Percentiles rank a stretch among this genome's conserved stretches.
Evolutionary conservation across 2,113 vertebrate species (phyloP).

Genomic region (Archocentrus centrarchus): DNA sequence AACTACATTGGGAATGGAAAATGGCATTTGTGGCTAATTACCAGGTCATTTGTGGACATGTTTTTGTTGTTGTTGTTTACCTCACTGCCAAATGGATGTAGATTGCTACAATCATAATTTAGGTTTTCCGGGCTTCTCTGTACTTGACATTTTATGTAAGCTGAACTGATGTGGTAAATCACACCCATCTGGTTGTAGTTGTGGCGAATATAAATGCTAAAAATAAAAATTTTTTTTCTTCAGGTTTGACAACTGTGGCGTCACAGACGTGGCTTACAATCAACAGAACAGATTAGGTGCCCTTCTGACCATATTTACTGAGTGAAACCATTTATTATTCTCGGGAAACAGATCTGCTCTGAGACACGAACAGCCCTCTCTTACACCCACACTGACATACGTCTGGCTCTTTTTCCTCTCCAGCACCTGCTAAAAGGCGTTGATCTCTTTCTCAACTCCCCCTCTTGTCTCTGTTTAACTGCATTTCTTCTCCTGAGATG

Average conservation of each 20-base stretch:
- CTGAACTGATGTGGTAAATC: constrained; percentile 15
- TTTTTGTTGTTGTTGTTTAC: neutral
- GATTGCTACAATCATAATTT: neutral
- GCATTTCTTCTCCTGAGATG: constrained; percentile 4
- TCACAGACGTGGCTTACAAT: neutral
- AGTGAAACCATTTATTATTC: neutral
- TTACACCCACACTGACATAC: constrained; percentile 28
- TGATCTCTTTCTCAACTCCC: constrained; percentile 24
- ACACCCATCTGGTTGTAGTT: neutral
- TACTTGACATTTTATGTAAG: neutral
- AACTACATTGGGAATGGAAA: neutral
- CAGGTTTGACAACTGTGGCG: constrained; percentile 5
- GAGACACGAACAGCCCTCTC: constrained; percentile 2
- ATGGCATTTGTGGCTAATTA: neutral
- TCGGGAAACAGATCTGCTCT: constrained; percentile 8
- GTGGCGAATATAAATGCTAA: constrained; percentile 2
- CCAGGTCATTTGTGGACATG: neutral
- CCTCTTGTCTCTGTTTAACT: constrained; percentile 37
- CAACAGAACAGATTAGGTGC: constrained; percentile 6
- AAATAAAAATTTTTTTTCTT: neutral
- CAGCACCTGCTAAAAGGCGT: constrained; percentile 25
- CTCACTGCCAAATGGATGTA: neutral
- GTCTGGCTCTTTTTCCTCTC: constrained; percentile 48
- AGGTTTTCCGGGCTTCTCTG: neutral
- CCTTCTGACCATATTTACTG: neutral